Percentiles rank a stretch among this genome's conserved stretches.
Evolutionary conservation across 2,888 invertebrate genomes (phyloP).

Genomic region (Netelia fuscicornis): DNA sequence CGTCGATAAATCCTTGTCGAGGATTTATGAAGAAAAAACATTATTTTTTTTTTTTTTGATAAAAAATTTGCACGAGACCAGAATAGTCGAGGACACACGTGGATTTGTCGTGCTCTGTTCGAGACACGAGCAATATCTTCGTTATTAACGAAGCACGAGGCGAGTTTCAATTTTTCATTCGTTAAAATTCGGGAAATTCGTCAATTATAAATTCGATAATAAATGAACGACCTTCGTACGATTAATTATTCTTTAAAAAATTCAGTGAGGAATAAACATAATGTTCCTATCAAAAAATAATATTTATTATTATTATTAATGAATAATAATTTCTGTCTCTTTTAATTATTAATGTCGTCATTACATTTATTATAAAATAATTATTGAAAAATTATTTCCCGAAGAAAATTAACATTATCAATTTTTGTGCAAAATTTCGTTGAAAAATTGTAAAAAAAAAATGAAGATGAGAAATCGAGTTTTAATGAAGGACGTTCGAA

Average conservation of each 20-base stretch:
- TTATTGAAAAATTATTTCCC: no score
- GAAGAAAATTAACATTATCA: no score
- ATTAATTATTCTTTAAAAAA: no score
- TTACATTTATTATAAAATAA: no score
- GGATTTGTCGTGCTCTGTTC: constrained; percentile 14
- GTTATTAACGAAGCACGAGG: constrained; percentile 44
- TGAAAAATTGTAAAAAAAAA: neutral
- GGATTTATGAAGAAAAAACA: constrained; percentile 4
- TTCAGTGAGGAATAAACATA: no score
- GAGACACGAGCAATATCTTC: constrained; percentile 12
- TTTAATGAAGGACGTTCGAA: constrained; percentile 9
- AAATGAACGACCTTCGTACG: constrained; percentile 4
- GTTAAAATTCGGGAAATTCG: constrained; percentile 48
- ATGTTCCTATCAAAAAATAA: no score
- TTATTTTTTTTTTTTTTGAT: neutral
- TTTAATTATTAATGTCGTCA: no score
- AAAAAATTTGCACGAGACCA: constrained; percentile 40
- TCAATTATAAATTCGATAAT: constrained; percentile 45
- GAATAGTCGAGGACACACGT: constrained; percentile 29
- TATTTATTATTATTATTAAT: no score
- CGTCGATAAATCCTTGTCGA: constrained; percentile 53
- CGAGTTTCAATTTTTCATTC: constrained; percentile 36
- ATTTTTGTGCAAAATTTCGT: neutral
- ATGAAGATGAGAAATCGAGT: neutral
- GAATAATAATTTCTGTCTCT: no score